Base-by-base conservation (phyloP, 1,140 invertebrate species). In the Heterodera schachtii region DNA sequence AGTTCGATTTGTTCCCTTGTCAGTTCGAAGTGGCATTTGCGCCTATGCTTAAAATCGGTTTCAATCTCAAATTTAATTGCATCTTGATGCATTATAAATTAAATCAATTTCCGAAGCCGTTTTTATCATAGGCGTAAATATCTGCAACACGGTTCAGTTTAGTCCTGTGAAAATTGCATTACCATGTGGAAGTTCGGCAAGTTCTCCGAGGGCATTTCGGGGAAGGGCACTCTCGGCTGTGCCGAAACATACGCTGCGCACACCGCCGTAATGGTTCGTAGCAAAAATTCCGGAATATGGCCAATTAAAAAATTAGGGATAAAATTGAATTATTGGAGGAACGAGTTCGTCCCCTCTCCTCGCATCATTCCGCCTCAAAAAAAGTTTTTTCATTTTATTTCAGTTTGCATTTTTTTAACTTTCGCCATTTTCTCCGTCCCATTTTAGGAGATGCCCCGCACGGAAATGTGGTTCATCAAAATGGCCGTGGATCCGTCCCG, bases 151-250 rank as follows among this genome's bases (percentile, higher is more conserved):
- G 41, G 9, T 52, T 77, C n/a, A 13, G 3, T 57, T 84, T n/a
- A 84, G 85, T 86, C 84, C 21, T 84, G 84, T 69, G 84, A 85
- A 64, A 84, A 85, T 73, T 79, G 73, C 41, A 85, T 85, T 66
- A 82, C 82, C 11, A n/a, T 85, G 16, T 85, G 84, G 84, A 85
- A 86, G 47, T 85, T 85, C 67, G 84, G 84, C 21, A 69, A 73
- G n/a, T 87, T 85, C 52, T 60, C 82, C 11, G 71, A 84, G 13
- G 82, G 80, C 6, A 73, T 75, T 19, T 84, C 31, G 46, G 84
- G 84, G n/a, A 49, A 86, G n/a, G 84, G 84, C 21, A 71, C 84
- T 19, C 47, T 74, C 13, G 73, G 69, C 60, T 64, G 82, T 19
- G 47, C 85, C 6, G 84, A 85, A 43, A 85, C 85, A 5, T 85